These are phyloP conservation scores for Onchidella celtica DNA, from an alignment of 2,888 invertebrate species.

Conservation along the genomic window DNA sequence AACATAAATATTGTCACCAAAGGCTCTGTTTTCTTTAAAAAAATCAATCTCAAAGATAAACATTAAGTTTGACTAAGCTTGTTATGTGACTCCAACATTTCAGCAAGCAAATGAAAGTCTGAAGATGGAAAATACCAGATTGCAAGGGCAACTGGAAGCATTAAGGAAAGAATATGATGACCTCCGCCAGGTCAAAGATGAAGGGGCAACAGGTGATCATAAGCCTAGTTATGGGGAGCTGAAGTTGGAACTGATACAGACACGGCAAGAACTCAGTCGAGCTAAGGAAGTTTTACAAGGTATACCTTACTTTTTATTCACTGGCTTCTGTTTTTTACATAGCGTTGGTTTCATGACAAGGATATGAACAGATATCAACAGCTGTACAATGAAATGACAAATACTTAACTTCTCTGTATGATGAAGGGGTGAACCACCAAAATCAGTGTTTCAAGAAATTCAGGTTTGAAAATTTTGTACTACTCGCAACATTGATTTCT, in stretches of 20 bases:
- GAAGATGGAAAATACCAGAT: conserved; percentile 73
- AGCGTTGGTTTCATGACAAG: too few relatives aligned
- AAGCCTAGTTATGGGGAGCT: conserved; percentile 70
- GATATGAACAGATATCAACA: background rate
- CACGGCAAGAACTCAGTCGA: conserved; percentile 85
- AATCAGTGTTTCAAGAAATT: background rate
- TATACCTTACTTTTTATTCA: conserved; percentile 71
- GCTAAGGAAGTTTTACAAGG: conserved; percentile 89
- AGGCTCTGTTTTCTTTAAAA: too few relatives aligned
- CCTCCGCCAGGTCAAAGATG: conserved; percentile 38
- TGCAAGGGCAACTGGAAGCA: conserved; percentile 61
- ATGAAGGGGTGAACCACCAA: background rate
- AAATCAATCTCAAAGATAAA: too few relatives aligned
- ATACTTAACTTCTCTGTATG: too few relatives aligned
- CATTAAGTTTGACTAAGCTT: too few relatives aligned
- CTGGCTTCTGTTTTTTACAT: too few relatives aligned
- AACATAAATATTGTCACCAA: too few relatives aligned
- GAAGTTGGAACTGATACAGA: conserved; percentile 84
- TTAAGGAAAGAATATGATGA: conserved; percentile 13
- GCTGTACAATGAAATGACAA: too few relatives aligned
- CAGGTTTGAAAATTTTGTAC: too few relatives aligned
- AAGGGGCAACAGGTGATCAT: conserved; percentile 71
- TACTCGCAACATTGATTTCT: too few relatives aligned
- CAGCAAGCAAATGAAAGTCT: conserved; percentile 55
- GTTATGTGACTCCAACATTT: too few relatives aligned